Percentiles rank a stretch among this genome's conserved stretches.
Evolutionary conservation across 2,113 vertebrate species (phyloP).

Genomic region (Silurus meridionalis): DNA sequence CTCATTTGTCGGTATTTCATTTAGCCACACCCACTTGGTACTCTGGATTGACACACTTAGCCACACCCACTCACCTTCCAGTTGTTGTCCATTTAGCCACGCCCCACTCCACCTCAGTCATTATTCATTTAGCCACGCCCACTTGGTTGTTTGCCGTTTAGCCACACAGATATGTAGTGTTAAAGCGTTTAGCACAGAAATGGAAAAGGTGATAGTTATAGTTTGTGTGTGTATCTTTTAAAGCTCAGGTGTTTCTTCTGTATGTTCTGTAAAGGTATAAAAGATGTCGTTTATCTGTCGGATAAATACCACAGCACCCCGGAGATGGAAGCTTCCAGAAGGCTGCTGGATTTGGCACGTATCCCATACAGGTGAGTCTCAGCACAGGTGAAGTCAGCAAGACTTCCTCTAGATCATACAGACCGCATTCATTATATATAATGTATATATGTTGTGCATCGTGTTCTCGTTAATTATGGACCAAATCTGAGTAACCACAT

Average conservation of each 20-base stretch:
- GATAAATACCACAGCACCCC: conserved; percentile 88
- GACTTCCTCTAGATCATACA: too few species aligned
- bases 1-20: background rate
- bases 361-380: conserved; percentile 79
- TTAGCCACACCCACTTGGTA: background rate
- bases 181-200: background rate
- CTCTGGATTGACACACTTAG: background rate
- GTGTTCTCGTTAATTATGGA: too few species aligned
- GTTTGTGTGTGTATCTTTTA: background rate
- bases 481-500: too few species aligned
- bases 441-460: too few species aligned
- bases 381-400: background rate
- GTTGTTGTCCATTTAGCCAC: too few species aligned
- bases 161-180: too few species aligned
- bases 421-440: too few species aligned
- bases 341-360: conserved; percentile 82
- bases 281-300: conserved; percentile 89
- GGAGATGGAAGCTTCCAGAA: conserved; percentile 85
- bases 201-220: background rate
- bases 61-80: background rate
- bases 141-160: too few species aligned
- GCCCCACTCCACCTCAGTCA: background rate
- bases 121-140: too few species aligned
- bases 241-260: background rate
- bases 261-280: conserved; percentile 79